Evolutionary conservation across 2,113 vertebrate genomes (phyloP).

Genomic region (Felis catus): F.catus_Fca126_mat1.0 CM031411.1:96889001-96889500

Average conservation of each 20-base stretch:
- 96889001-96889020: background rate
- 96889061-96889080: background rate
- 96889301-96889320: background rate
- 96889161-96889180: background rate
- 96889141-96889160: background rate
- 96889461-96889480: background rate
- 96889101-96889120: background rate
- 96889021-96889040: background rate
- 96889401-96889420: background rate
- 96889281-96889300: background rate
- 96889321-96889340: background rate
- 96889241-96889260: background rate
- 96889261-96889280: background rate
- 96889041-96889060: constrained; percentile 9
- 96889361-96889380: background rate
- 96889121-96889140: background rate
- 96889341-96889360: background rate
- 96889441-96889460: background rate
- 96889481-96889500: background rate
- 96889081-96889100: background rate
- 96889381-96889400: background rate
- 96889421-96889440: background rate
- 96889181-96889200: background rate
- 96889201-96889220: background rate
- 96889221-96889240: background rate